phyloP scores from a whole-genome alignment of 37 sponge, comb jelly and placozoan species.

The Bolinopsis microptera region DNA sequence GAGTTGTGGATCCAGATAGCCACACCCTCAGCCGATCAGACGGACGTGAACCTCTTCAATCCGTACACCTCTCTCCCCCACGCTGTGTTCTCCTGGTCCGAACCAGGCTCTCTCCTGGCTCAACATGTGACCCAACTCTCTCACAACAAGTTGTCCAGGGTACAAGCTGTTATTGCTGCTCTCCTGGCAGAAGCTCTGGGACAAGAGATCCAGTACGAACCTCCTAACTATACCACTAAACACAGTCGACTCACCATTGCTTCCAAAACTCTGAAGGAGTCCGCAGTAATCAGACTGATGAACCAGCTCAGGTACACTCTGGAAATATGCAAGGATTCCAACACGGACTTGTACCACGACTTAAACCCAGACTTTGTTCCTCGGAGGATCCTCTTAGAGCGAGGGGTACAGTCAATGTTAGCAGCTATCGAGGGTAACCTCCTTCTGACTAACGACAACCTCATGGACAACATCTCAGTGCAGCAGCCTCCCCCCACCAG shows the following conservation, averaged over 20 bases:
- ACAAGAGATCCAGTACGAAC: slow-evolving; percentile 22
- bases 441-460: background rate
- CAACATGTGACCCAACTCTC: background rate
- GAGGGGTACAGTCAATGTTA: slow-evolving; percentile 42
- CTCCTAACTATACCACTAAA: slow-evolving; percentile 29
- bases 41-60: slow-evolving; percentile 15
- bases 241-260: slow-evolving; percentile 16
- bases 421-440: slow-evolving; percentile 25
- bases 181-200: slow-evolving; percentile 25
- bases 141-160: background rate
- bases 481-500: background rate
- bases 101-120: slow-evolving; percentile 6
- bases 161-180: background rate
- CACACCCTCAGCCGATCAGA: slow-evolving; percentile 12
- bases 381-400: slow-evolving; percentile 2
- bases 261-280: slow-evolving; percentile 33
- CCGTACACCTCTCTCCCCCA: slow-evolving; percentile 47
- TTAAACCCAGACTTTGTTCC: background rate
- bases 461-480: background rate
- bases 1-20: slow-evolving; percentile 41
- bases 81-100: slow-evolving; percentile 56
- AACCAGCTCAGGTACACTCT: slow-evolving; percentile 43
- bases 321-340: background rate
- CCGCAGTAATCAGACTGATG: slow-evolving; percentile 20
- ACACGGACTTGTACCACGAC: background rate